Evolutionary conservation across 2,113 vertebrate genomes (phyloP).

Genomic region (Ramphastos sulfuratus): DNA sequence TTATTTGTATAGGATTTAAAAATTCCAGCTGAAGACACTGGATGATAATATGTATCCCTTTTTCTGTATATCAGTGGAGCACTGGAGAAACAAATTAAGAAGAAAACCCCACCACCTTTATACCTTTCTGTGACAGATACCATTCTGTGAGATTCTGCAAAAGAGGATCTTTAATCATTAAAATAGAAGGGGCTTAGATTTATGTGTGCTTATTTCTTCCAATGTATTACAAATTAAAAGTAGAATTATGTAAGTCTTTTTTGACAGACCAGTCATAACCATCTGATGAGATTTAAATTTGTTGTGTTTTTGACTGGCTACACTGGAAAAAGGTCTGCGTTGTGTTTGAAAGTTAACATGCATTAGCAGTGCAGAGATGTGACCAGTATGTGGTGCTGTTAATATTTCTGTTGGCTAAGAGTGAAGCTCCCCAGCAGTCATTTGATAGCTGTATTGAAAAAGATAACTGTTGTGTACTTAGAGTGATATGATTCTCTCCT

Average conservation of each 20-base stretch:
- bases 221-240: not conserved
- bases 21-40: not conserved
- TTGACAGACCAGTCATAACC: not conserved
- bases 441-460: not conserved
- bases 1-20: not conserved
- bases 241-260: not conserved
- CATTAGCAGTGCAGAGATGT: not conserved
- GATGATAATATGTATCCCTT: not conserved
- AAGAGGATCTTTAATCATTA: not conserved
- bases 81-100: not conserved
- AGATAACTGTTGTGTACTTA: not conserved
- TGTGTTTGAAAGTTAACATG: not conserved
- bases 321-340: not conserved
- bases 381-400: slow-evolving; percentile 18
- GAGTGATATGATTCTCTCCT: not conserved
- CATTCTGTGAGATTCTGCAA: not conserved
- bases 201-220: not conserved
- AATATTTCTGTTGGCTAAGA: not conserved
- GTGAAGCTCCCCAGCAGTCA: not conserved
- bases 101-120: not conserved
- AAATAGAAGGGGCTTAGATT: not conserved
- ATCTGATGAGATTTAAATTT: not conserved
- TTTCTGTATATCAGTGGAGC: not conserved
- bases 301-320: not conserved
- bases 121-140: not conserved